These are phyloP conservation scores for Colinus virginianus DNA, from an alignment of 2,113 vertebrate genomes.

Conservation along the genomic window DNA sequence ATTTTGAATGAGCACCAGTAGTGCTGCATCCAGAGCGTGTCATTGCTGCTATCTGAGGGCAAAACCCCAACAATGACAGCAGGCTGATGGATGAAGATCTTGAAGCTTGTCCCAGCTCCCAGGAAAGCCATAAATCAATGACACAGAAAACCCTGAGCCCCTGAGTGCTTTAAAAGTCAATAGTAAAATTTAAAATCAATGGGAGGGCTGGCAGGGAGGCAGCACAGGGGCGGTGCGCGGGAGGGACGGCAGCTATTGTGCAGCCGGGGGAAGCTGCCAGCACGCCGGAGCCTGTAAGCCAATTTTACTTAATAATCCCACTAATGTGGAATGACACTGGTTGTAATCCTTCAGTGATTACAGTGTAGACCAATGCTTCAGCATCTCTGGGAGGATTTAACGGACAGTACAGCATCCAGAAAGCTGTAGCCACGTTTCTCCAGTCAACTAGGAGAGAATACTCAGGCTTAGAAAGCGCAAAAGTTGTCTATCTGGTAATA, in stretches of 20 bases:
- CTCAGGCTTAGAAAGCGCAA: not conserved
- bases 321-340: slow-evolving; percentile 22
- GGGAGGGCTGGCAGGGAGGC: slow-evolving; percentile 60
- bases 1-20: not conserved
- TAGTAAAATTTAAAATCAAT: slow-evolving; percentile 75
- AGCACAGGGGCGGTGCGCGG: not conserved
- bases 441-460: not conserved
- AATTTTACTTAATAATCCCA: slow-evolving; percentile 33
- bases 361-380: not conserved
- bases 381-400: slow-evolving; percentile 32
- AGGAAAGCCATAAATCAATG: slow-evolving; percentile 57
- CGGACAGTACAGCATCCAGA: not conserved
- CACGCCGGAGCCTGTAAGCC: slow-evolving; percentile 1
- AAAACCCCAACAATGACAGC: slow-evolving; percentile 21
- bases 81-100: slow-evolving; percentile 49
- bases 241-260: slow-evolving; percentile 5
- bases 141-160: slow-evolving; percentile 26
- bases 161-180: slow-evolving; percentile 57
- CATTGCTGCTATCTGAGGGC: not conserved
- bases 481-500: not conserved
- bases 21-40: not conserved
- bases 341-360: slow-evolving; percentile 35
- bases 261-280: slow-evolving; percentile 28
- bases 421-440: not conserved
- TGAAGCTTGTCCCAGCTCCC: slow-evolving; percentile 1